phyloP scores from a whole-genome alignment of 2,113 vertebrate genomes.

The Cyanoliseus patagonus region DNA sequence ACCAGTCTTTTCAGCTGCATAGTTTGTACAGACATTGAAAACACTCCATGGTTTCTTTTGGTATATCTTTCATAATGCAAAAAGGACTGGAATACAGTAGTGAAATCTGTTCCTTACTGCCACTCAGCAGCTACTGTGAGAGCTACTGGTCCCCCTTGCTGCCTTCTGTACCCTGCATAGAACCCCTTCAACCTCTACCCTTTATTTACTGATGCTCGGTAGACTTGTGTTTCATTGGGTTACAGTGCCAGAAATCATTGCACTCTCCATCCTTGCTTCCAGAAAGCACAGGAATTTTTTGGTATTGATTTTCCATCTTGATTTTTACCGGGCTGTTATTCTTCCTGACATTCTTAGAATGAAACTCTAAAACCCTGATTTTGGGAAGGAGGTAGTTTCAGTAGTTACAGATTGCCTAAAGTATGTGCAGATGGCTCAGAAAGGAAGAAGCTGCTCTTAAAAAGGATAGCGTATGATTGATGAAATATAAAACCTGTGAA shows the following conservation, averaged over 20 bases:
- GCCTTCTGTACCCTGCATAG: background rate
- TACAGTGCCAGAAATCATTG: background rate
- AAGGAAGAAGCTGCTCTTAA: background rate
- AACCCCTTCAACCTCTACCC: background rate
- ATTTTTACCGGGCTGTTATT: background rate
- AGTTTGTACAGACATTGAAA: background rate
- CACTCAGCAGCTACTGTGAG: background rate
- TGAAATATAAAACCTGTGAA: background rate
- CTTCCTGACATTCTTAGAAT: background rate
- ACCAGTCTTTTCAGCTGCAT: background rate
- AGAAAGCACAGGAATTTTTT: background rate
- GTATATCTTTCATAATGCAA: slow-evolving; percentile 2
- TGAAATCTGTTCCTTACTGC: background rate
- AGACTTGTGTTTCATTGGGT: background rate
- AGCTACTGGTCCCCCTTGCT: background rate
- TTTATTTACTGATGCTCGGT: background rate
- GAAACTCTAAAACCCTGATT: background rate
- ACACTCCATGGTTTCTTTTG: background rate
- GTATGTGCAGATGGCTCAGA: background rate
- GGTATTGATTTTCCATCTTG: background rate
- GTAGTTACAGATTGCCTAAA: background rate
- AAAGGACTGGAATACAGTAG: background rate
- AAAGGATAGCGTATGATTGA: background rate
- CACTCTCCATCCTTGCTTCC: background rate
- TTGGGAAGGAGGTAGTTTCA: background rate